Conservation (phyloP, 2,888 invertebrate genomes). For the Prostheceraeus crozeri region DNA sequence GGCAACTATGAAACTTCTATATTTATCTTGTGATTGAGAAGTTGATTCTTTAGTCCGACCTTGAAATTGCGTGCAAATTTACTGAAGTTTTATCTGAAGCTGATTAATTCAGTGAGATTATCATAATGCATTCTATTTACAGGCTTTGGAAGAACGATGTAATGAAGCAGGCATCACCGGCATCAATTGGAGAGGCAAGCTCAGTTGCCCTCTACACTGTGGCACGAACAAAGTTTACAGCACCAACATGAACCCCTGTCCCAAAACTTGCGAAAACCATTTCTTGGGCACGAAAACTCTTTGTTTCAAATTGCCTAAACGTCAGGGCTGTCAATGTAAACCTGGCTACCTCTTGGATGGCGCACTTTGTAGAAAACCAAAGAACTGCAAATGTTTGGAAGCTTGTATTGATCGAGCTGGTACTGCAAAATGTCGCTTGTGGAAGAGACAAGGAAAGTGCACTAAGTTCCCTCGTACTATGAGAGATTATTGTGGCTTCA, state of each 20-base stretch:
- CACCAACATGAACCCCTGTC: slow-evolving; percentile 30
- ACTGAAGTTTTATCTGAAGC: no score
- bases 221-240: slow-evolving; percentile 31
- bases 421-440: background rate
- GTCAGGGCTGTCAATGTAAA: slow-evolving; percentile 34
- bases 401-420: background rate
- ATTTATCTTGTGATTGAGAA: no score
- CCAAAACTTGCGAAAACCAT: slow-evolving; percentile 34
- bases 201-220: slow-evolving; percentile 21
- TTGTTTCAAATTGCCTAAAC: slow-evolving; percentile 31
- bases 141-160: no score
- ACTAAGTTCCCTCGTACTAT: slow-evolving; percentile 16
- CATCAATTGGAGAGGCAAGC: slow-evolving; percentile 15
- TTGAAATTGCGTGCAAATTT: no score
- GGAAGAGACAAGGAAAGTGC: slow-evolving; percentile 23
- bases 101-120: no score
- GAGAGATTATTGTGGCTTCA: slow-evolving; percentile 1
- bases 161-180: slow-evolving; percentile 27
- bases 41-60: no score
- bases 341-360: slow-evolving; percentile 31
- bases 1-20: no score
- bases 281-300: slow-evolving; percentile 30
- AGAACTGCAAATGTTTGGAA: slow-evolving; percentile 28
- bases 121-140: no score
- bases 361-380: slow-evolving; percentile 27